Evolutionary conservation across 2,888 invertebrate genomes (phyloP).

Genomic region (Fragum sueziense): DNA sequence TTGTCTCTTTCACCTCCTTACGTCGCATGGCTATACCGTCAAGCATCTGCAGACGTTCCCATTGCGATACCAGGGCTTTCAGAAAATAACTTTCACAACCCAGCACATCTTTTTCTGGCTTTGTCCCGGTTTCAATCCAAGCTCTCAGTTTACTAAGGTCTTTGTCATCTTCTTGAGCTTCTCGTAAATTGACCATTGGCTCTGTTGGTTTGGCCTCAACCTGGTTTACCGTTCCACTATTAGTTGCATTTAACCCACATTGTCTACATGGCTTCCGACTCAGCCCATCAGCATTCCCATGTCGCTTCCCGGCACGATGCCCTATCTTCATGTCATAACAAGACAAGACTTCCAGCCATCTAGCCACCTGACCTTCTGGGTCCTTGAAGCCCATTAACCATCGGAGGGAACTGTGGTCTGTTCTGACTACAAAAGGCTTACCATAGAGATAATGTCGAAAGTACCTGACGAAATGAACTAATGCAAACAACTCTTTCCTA

Average conservation of each 20-base stretch:
- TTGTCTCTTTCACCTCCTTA: not conserved
- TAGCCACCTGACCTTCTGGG: constrained; percentile 32
- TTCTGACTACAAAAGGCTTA: constrained; percentile 35
- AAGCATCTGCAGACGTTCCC: not conserved
- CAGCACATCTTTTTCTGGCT: constrained; percentile 3
- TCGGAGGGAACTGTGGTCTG: constrained; percentile 57
- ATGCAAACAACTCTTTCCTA: constrained; percentile 47
- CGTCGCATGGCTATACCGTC: not conserved
- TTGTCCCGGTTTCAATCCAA: constrained; percentile 12
- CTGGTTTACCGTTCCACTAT: not conserved
- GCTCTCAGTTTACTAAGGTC: constrained; percentile 1
- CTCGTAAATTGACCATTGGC: not conserved
- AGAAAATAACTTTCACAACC: constrained; percentile 5
- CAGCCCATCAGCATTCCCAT: constrained; percentile 56
- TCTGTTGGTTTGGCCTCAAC: not conserved
- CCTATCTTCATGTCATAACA: constrained; percentile 39
- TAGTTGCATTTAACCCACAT: no score
- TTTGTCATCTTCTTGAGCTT: constrained; percentile 17
- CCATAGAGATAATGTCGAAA: constrained; percentile 61
- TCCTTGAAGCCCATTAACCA: constrained; percentile 47
- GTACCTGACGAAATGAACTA: constrained; percentile 52
- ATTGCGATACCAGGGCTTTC: constrained; percentile 16
- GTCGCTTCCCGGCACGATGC: constrained; percentile 46
- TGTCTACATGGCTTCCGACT: constrained; percentile 27
- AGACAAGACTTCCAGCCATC: constrained; percentile 35